Evolutionary conservation across 2,113 vertebrate species (phyloP), one percentile per base, ranked within the genome.

Genomic region (Micromys minutus): DNA sequence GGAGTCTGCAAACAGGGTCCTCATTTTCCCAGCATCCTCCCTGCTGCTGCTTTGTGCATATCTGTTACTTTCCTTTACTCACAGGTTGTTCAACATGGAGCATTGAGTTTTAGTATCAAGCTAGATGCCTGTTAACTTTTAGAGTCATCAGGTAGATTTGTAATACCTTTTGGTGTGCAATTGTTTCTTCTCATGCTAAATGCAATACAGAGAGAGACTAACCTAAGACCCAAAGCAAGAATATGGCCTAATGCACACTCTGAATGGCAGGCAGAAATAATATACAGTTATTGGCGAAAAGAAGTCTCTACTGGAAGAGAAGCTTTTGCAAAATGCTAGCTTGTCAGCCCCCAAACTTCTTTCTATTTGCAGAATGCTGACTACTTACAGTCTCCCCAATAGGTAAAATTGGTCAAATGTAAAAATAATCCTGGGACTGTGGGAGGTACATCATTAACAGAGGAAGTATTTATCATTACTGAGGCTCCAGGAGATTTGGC

Each of bases 361-460:
- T 65, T 69, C 65, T 29, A 16, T 80, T 76, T 89, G n/a, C 6
- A 34, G 26, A 34, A 57, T 15, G 9, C 76, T 63, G 50, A 75
- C 90, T n/a, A 86, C 94, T 0, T 13, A 26, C 2, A 16, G 22
- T 29, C 67, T 39, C 76, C 36, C 67, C 80, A 24, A 0, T 12
- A 45, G 52, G 79, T 31, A 85, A 95, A 93, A 79, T 93, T 90
- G 63, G 79, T 87, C 94, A 89, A 92, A 90, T 87, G 72, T 83
- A 74, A 93, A 97, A 97, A 92, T 47, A 87, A 89, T 71, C 72
- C 90, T 29, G 39, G 83, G 95, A 85, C 93, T 16, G 17, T 22
- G 72, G 69, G 76, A 97, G 90, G 80, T 42, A 75, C 57, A 42
- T 90, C 55, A 74, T 96, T 95, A 96, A 86, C 80, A 86, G 45